Evolutionary conservation across 2,797 vertebrate species (phyloP).

Genomic region (Anisognathus igniventris): DNA sequence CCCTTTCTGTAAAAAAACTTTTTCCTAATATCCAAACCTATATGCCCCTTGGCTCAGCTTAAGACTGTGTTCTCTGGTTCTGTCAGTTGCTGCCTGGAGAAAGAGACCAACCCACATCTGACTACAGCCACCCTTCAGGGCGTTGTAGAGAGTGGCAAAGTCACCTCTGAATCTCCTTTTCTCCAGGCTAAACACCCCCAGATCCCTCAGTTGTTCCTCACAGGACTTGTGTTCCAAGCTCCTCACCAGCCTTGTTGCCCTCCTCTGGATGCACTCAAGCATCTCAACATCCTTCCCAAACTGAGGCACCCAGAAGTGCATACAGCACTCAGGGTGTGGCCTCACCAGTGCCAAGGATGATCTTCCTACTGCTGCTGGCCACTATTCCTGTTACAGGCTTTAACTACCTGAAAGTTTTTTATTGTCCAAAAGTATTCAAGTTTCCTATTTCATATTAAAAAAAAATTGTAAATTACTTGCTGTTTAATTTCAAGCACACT

Average conservation of each 20-base stretch:
- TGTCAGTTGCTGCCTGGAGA: not conserved
- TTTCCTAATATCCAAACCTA: not conserved
- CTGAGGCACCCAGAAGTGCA: not conserved
- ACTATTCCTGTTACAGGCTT: not conserved
- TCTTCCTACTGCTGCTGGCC: not conserved
- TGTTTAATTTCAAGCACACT: not conserved
- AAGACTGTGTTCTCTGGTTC: not conserved
- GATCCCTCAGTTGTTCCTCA: not conserved
- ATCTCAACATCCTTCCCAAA: rapidly evolving
- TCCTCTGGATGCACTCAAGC: not conserved
- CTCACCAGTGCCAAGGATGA: not conserved
- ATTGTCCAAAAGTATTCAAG: not conserved
- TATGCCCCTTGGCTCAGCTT: not conserved
- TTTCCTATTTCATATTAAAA: not conserved
- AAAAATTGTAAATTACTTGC: not conserved
- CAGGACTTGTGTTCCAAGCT: not conserved
- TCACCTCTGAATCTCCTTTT: not conserved
- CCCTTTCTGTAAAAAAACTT: not conserved
- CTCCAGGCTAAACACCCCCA: not conserved
- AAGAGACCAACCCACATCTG: not conserved
- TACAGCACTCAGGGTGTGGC: not conserved
- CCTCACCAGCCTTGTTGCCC: not conserved
- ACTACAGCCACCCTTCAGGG: not conserved
- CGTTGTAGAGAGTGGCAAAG: not conserved
- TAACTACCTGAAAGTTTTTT: not conserved